Conservation (phyloP, 1,140 invertebrate species). For the Ephestia elutella region DNA sequence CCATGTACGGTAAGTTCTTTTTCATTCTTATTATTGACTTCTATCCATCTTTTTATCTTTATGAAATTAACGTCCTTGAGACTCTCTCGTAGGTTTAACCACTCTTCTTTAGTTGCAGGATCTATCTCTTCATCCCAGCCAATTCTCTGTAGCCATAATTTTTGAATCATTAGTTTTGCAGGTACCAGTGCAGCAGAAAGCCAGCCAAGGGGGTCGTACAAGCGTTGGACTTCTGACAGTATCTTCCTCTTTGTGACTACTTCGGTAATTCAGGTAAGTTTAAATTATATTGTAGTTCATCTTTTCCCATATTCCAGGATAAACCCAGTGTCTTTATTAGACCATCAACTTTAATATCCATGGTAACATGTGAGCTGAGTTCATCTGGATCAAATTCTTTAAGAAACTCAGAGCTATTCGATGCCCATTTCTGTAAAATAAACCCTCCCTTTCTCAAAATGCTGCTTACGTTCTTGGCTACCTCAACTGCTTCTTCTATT, state of each 20-base stretch:
- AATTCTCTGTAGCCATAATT: constrained; percentile 35
- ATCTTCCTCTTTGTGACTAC: too few species aligned
- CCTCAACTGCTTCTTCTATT: background rate
- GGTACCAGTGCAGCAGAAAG: constrained; percentile 33
- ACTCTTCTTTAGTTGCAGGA: constrained; percentile 23
- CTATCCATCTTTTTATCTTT: constrained; percentile 28
- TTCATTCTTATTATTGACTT: constrained; percentile 15
- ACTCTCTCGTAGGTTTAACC: constrained; percentile 26
- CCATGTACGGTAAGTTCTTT: constrained; percentile 30
- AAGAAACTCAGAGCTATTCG: constrained; percentile 27
- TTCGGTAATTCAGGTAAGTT: constrained; percentile 7
- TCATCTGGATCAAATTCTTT: constrained; percentile 13
- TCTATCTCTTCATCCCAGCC: constrained; percentile 36
- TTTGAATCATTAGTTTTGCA: constrained; percentile 46
- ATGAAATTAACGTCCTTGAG: constrained; percentile 26
- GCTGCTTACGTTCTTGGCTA: constrained; percentile 8
- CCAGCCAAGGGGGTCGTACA: constrained; percentile 48
- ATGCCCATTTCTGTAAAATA: constrained; percentile 33
- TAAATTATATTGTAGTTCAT: constrained; percentile 26
- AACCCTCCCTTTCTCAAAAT: constrained; percentile 34
- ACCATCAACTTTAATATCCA: constrained; percentile 16
- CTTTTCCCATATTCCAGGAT: constrained; percentile 27
- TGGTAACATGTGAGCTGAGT: constrained; percentile 10
- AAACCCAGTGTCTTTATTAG: constrained; percentile 28
- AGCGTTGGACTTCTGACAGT: constrained; percentile 25